Evolutionary conservation across 2,888 invertebrate genomes (phyloP), one percentile per base, ranked within the genome.

Genomic region (Scotopteryx bipunctaria): DNA sequence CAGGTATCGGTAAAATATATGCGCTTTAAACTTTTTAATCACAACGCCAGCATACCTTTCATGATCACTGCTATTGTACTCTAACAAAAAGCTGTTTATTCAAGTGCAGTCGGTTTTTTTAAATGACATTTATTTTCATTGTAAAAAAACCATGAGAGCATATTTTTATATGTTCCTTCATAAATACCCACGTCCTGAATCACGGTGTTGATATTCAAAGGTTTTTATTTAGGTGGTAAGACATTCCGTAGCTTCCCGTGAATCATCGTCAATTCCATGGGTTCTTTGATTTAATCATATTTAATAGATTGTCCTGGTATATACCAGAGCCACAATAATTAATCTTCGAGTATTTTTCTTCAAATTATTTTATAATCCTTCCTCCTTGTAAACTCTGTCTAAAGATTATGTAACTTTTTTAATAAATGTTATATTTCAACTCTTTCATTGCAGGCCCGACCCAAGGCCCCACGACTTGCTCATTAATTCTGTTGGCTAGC

Each of bases 131-230:
- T 17, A 19, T n/a, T 29, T 14, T 6, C 29, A 11, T 38, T 32
- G 15, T 27, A 5, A 19, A 19, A 32, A 40, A 27, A n/a, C n/a
- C n/a, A n/a, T n/a, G n/a, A n/a, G n/a, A n/a, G n/a, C n/a, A n/a
- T n/a, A n/a, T 23, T 23, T 23, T 23, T 23, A 23, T 9, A 2
- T 27, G 27, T 27, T 27, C 9, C 9, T 11, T 27, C 4, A 4
- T 4, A 5, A 16, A 29, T 8, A 1, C 17, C 21, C 14, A 23
- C 25, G 27, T 33, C 17, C 19, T 82, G 81, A 86, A 68, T 83
- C 86, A 83, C 59, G 64, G 66, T 64, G 63, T 72, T 68, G 69
- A 73, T 69, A 78, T 76, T 73, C 68, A 50, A 66, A 67, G 66
- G 67, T 55, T 64, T 64, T 49, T 64, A 61, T 60, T 63, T 58